Evolutionary conservation across 2,113 vertebrate genomes (phyloP).

Genomic region (Sylvilagus bachmani): DNA sequence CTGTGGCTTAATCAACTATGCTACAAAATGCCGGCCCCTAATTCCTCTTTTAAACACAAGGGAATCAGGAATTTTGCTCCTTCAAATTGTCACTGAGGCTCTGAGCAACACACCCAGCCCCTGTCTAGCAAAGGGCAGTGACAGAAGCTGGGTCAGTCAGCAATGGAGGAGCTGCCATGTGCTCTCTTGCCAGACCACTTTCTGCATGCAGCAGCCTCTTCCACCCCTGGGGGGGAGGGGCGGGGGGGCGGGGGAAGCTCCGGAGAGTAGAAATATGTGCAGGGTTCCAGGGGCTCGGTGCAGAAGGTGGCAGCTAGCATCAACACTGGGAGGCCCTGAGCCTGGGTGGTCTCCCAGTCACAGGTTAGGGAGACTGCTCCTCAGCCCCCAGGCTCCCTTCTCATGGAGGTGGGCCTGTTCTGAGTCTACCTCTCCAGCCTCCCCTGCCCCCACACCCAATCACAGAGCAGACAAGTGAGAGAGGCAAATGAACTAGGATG

Average conservation of each 20-base stretch:
- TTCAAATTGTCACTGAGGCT: not conserved
- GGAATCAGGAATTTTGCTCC: not conserved
- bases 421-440: not conserved
- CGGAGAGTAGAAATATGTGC: constrained; percentile 21
- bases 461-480: not conserved
- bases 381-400: not conserved
- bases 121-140: not conserved
- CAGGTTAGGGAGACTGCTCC: not conserved
- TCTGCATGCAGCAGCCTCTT: not conserved
- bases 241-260: not conserved
- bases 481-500: not conserved
- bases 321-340: not conserved
- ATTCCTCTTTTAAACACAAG: not conserved
- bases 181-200: not conserved
- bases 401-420: not conserved
- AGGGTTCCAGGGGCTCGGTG: not conserved
- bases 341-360: constrained; percentile 52
- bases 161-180: not conserved
- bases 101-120: not conserved
- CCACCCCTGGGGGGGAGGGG: too few relatives aligned
- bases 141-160: not conserved
- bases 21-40: not conserved
- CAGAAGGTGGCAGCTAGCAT: not conserved
- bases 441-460: not conserved
- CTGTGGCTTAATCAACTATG: too few relatives aligned